phyloP scores from a whole-genome alignment of 35 echinoderm and acorn worm genomes.

The Patiria miniata region DNA sequence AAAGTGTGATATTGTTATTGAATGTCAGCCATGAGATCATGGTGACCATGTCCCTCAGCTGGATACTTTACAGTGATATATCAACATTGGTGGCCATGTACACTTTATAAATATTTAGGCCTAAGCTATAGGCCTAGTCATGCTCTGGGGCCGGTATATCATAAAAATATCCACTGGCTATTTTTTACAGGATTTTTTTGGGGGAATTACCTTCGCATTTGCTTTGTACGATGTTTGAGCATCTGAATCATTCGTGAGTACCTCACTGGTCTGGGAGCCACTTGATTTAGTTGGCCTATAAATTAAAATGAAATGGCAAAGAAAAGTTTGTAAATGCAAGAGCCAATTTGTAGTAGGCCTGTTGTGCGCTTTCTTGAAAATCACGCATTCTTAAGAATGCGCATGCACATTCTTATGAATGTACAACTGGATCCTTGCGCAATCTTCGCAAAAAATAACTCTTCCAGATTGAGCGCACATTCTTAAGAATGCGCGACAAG shows the following conservation, averaged over 20 bases:
- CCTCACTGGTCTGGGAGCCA: slow-evolving; percentile 51
- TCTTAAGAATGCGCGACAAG: too few species aligned
- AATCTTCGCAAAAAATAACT: too few species aligned
- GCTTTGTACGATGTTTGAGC: slow-evolving; percentile 29
- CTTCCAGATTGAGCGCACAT: too few species aligned
- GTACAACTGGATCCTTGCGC: too few species aligned
- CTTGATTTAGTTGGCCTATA: slow-evolving; percentile 34
- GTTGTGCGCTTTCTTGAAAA: too few species aligned
- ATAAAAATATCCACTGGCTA: not conserved
- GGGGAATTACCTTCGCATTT: slow-evolving; percentile 36
- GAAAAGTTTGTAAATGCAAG: not conserved
- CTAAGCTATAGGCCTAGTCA: too few species aligned
- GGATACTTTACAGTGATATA: not conserved
- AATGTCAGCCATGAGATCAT: not conserved
- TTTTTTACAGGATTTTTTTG: not conserved
- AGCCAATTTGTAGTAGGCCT: not conserved
- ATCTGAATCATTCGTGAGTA: slow-evolving; percentile 37
- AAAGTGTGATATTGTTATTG: not conserved
- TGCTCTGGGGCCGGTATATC: too few species aligned
- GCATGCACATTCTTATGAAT: too few species aligned
- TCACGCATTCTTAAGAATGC: too few species aligned
- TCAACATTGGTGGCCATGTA: not conserved
- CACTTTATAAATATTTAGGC: not conserved
- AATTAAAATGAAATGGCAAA: not conserved
- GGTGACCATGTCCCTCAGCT: not conserved